A percentile compares a stretch with the other conserved stretches of the same genome.
These are phyloP conservation scores for Climacteris rufus DNA, from an alignment of 2,113 vertebrate species.

Conservation along the genomic window DNA sequence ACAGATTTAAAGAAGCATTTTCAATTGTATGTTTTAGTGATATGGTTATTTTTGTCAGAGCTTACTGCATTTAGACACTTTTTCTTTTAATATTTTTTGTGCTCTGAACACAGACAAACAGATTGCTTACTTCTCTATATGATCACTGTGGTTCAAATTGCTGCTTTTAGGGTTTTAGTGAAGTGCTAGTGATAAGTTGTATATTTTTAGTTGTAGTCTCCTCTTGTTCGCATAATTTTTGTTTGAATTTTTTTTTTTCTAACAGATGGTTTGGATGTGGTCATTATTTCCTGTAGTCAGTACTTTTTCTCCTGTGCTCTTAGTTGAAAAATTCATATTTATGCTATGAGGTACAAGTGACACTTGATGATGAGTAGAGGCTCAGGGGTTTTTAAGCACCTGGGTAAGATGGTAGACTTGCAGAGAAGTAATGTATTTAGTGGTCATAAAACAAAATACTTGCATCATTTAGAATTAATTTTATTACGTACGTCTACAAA, in stretches of 20 bases:
- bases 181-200: not conserved
- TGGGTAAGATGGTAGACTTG: not conserved
- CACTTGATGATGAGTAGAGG: not conserved
- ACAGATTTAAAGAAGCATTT: not conserved
- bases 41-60: not conserved
- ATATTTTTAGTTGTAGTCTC: not conserved
- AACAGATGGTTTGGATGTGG: not conserved
- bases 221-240: not conserved
- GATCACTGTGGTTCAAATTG: not conserved
- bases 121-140: not conserved
- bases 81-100: not conserved
- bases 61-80: not conserved
- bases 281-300: not conserved
- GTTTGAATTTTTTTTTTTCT: not conserved
- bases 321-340: not conserved
- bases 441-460: not conserved
- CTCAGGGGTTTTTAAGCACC: not conserved
- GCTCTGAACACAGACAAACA: not conserved
- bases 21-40: not conserved
- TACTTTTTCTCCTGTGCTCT: not conserved
- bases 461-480: not conserved
- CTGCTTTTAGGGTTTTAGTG: not conserved
- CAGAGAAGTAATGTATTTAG: not conserved
- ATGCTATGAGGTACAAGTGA: not conserved
- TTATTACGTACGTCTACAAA: not conserved